These are phyloP conservation scores for Pardosa pseudoannulata DNA, from an alignment of 2,888 invertebrate genomes.

Conservation along the genomic window DNA sequence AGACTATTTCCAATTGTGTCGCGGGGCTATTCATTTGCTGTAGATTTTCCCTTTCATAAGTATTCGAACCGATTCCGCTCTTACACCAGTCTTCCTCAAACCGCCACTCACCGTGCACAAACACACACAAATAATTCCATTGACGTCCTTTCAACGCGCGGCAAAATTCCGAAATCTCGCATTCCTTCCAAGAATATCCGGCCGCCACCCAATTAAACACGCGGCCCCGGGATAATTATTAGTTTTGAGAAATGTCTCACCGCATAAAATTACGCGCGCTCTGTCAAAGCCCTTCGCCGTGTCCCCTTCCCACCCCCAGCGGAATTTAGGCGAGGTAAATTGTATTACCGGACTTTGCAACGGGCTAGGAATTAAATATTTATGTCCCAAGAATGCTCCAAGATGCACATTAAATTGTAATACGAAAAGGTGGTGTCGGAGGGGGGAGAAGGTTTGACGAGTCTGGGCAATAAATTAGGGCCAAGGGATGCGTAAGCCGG, in stretches of 20 bases:
- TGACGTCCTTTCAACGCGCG: slow-evolving; percentile 66
- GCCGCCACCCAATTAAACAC: slow-evolving; percentile 69
- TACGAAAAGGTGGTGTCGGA: slow-evolving; percentile 22
- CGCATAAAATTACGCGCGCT: slow-evolving; percentile 64
- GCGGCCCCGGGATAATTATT: slow-evolving; percentile 62
- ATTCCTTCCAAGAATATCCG: slow-evolving; percentile 62
- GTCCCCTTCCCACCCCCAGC: neutral
- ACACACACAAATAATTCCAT: slow-evolving; percentile 67
- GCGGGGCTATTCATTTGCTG: no score
- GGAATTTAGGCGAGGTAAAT: slow-evolving; percentile 41
- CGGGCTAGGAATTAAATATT: slow-evolving; percentile 65
- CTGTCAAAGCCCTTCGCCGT: slow-evolving; percentile 15
- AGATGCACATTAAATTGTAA: slow-evolving; percentile 69
- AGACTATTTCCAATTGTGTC: no score
- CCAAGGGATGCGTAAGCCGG: neutral
- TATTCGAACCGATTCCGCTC: neutral
- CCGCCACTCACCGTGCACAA: neutral
- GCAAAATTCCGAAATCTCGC: slow-evolving; percentile 31
- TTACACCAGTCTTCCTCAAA: slow-evolving; percentile 34
- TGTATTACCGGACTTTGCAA: slow-evolving; percentile 67
- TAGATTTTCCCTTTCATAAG: no score
- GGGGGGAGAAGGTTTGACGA: slow-evolving; percentile 8
- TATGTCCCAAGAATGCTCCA: slow-evolving; percentile 67
- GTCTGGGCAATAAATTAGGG: slow-evolving; percentile 3
- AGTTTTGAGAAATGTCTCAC: slow-evolving; percentile 71